phyloP scores from a whole-genome alignment of 2,888 invertebrate genomes.

The Poecilobothrus nobilitatus region DNA sequence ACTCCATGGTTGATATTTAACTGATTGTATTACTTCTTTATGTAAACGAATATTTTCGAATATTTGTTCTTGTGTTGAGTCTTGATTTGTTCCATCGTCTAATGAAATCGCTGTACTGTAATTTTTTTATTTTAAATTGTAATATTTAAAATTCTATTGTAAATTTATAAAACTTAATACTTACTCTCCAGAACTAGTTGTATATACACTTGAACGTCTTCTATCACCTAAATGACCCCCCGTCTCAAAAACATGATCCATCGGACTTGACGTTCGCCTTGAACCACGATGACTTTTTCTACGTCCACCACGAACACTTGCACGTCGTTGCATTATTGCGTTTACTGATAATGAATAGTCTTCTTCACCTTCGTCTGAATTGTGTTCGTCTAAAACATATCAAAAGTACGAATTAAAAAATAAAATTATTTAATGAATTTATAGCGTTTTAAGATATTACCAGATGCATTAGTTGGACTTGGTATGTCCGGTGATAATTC shows the following conservation, averaged over 20 bases:
- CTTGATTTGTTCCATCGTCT: constrained; percentile 56
- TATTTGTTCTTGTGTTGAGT: constrained; percentile 75
- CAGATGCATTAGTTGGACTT: constrained; percentile 29
- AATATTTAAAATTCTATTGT: neutral
- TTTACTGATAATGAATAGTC: constrained; percentile 81
- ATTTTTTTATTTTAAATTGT: neutral
- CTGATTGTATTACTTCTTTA: constrained; percentile 81
- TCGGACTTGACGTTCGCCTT: constrained; percentile 53
- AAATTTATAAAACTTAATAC: constrained; percentile 31
- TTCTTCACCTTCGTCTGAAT: constrained; percentile 53
- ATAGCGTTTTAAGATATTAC: constrained; percentile 24
- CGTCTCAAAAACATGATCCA: constrained; percentile 40
- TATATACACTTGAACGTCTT: constrained; percentile 66
- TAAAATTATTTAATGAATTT: neutral
- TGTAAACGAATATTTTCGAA: constrained; percentile 83
- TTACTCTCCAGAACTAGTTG: constrained; percentile 81
- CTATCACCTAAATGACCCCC: constrained; percentile 39
- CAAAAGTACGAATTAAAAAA: too few species aligned
- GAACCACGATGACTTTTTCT: constrained; percentile 52
- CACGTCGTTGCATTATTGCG: constrained; percentile 71
- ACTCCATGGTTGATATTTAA: constrained; percentile 77
- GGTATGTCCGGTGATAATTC: constrained; percentile 27
- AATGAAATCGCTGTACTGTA: constrained; percentile 65
- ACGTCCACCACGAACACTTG: constrained; percentile 61
- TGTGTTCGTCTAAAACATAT: constrained; percentile 5